These are phyloP conservation scores for Cactoblastis cactorum DNA, from an alignment of 2,888 invertebrate genomes.

Conservation along the genomic window DNA sequence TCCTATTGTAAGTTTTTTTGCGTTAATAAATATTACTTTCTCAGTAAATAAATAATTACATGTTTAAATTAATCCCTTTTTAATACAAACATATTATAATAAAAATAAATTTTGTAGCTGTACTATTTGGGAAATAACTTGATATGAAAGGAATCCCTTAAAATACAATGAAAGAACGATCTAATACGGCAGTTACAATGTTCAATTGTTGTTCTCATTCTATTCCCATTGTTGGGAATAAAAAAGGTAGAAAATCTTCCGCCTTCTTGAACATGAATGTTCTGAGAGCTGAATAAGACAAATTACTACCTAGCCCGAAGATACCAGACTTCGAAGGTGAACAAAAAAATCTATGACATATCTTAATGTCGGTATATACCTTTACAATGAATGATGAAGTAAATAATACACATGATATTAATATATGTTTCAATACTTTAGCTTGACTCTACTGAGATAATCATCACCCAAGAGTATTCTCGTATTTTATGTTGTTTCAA, in stretches of 20 bases:
- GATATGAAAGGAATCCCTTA: neutral
- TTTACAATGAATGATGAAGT: neutral
- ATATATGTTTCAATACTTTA: too few species aligned
- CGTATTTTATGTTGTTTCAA: neutral
- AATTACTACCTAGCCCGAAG: conserved; percentile 29
- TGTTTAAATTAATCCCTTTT: too few species aligned
- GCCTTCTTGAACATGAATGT: conserved; percentile 43
- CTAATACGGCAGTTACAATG: conserved; percentile 25
- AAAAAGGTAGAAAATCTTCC: conserved; percentile 44
- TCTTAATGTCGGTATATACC: neutral
- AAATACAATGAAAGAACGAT: conserved; percentile 6
- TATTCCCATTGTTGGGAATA: conserved; percentile 46
- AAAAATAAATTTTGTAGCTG: too few species aligned
- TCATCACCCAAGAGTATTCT: neutral
- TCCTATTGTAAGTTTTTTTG: too few species aligned
- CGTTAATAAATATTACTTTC: too few species aligned
- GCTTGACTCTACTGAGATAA: too few species aligned
- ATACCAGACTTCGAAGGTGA: conserved; percentile 17
- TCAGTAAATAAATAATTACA: too few species aligned
- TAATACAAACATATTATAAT: too few species aligned
- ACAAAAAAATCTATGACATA: neutral
- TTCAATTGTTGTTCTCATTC: conserved; percentile 54
- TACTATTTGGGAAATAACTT: neutral
- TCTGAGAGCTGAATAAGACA: conserved; percentile 22
- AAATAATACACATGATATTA: neutral